These are phyloP conservation scores for Entosphenus tridentatus DNA, from an alignment of 2,113 vertebrate genomes.

Conservation along the genomic window DNA sequence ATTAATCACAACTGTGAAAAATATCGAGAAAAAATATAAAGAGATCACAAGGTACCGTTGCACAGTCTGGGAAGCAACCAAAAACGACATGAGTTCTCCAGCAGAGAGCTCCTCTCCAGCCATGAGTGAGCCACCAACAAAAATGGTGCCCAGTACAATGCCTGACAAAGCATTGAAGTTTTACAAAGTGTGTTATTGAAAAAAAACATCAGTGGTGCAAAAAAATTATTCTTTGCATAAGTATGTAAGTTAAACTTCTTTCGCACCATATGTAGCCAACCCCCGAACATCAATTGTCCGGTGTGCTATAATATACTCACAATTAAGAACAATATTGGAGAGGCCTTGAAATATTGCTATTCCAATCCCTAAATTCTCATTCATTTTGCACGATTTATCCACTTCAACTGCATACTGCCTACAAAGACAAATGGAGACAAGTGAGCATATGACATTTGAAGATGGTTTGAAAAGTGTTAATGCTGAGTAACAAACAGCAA, in stretches of 20 bases:
- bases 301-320: conserved; percentile 25
- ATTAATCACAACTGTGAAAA: too few species aligned
- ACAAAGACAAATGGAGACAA: conserved; percentile 9
- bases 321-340: conserved; percentile 65
- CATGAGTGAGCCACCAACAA: conserved; percentile 62
- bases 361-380: conserved; percentile 50
- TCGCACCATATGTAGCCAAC: too few species aligned
- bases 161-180: conserved; percentile 20
- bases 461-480: neutral
- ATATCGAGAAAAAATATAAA: too few species aligned
- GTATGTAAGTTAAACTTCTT: too few species aligned
- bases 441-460: neutral
- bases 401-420: conserved; percentile 51
- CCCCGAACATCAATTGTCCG: too few species aligned
- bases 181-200: neutral
- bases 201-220: neutral
- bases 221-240: too few species aligned
- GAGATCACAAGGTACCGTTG: conserved; percentile 34
- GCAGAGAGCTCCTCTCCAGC: conserved; percentile 46
- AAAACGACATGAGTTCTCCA: conserved; percentile 87
- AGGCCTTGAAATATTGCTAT: conserved; percentile 78
- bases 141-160: conserved; percentile 72
- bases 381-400: conserved; percentile 37
- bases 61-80: conserved; percentile 77
- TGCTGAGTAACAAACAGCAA: neutral